A percentile compares a stretch with the other conserved stretches of the same genome.
phyloP scores from a whole-genome alignment of 2,113 vertebrate species.

The Oncorhynchus clarkii region DNA sequence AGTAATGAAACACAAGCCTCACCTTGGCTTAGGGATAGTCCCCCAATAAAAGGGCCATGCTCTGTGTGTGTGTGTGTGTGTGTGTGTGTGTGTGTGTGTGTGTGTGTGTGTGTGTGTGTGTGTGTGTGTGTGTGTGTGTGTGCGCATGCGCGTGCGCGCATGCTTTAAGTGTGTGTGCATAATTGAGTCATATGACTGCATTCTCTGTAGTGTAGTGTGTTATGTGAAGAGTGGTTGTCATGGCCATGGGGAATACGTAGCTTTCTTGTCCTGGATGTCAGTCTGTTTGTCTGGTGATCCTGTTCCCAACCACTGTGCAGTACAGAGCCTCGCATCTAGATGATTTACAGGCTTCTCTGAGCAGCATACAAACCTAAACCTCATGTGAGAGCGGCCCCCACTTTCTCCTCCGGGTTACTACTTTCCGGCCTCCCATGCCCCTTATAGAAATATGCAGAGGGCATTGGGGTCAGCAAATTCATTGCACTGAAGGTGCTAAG shows the following conservation, averaged over 20 bases:
- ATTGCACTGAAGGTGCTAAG: conserved; percentile 70
- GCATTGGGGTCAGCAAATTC: conserved; percentile 69
- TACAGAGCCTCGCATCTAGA: conserved; percentile 41
- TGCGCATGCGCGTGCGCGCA: not conserved
- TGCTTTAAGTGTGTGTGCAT: conserved; percentile 1
- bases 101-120: too few species aligned
- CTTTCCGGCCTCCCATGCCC: conserved; percentile 57
- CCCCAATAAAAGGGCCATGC: conserved; percentile 23
- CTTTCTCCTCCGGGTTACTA: conserved; percentile 30
- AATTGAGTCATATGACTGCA: not conserved
- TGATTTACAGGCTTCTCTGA: conserved; percentile 61
- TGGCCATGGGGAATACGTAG: not conserved
- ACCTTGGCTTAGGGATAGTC: conserved; percentile 42
- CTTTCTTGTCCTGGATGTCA: conserved; percentile 18
- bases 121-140: not conserved
- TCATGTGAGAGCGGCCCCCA: conserved; percentile 53
- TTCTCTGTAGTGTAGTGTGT: not conserved
- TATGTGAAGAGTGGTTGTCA: not conserved
- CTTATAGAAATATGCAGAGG: conserved; percentile 61
- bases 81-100: not conserved
- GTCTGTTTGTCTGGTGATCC: conserved; percentile 10
- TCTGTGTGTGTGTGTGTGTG: not conserved
- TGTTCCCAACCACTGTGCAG: conserved; percentile 42
- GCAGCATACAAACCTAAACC: conserved; percentile 64
- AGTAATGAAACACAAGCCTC: conserved; percentile 66